A percentile compares a stretch with the other conserved stretches of the same genome.
phyloP scores from a whole-genome alignment of 1,140 invertebrate species.

The Drosophila ambigua region DNA sequence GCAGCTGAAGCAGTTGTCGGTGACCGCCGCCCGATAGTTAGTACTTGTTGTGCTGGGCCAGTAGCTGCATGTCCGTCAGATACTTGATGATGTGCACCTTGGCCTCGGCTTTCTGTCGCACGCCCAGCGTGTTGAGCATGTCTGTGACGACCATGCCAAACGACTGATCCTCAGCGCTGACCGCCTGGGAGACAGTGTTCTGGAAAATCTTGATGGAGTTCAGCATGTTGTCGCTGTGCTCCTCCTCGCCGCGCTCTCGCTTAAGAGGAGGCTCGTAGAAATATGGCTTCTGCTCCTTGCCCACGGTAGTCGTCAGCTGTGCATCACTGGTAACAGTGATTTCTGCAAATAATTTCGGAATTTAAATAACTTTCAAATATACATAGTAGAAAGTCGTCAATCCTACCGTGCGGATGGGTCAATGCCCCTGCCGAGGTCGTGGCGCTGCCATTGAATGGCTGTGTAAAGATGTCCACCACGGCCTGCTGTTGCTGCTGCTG shows the following conservation, averaged over 20 bases:
- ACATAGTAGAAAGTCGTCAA: background rate
- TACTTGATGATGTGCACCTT: conserved; percentile 83
- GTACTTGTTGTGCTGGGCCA: conserved; percentile 83
- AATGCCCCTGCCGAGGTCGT: conserved; percentile 75
- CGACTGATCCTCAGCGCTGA: conserved; percentile 79
- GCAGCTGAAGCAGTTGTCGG: conserved; percentile 61
- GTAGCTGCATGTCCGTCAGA: conserved; percentile 81
- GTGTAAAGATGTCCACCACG: conserved; percentile 77
- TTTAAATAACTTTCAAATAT: background rate
- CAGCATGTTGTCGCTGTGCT: conserved; percentile 80
- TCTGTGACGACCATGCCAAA: conserved; percentile 82
- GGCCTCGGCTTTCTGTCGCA: conserved; percentile 78
- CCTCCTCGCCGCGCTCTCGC: conserved; percentile 75
- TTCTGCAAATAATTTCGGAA: conserved; percentile 46
- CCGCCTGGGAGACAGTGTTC: conserved; percentile 79
- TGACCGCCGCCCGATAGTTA: conserved; percentile 71
- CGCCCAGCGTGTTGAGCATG: conserved; percentile 81
- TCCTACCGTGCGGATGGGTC: conserved; percentile 78
- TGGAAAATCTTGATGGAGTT: conserved; percentile 82
- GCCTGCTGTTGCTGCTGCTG: conserved; percentile 79
- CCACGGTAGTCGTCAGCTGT: conserved; percentile 70
- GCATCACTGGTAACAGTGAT: conserved; percentile 78
- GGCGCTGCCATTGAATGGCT: conserved; percentile 76
- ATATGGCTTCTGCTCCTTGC: conserved; percentile 79
- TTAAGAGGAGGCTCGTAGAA: conserved; percentile 80